A percentile compares a stretch with the other conserved stretches of the same genome.
phyloP scores from a whole-genome alignment of 1,140 invertebrate genomes.

The Psix sp. region DNA sequence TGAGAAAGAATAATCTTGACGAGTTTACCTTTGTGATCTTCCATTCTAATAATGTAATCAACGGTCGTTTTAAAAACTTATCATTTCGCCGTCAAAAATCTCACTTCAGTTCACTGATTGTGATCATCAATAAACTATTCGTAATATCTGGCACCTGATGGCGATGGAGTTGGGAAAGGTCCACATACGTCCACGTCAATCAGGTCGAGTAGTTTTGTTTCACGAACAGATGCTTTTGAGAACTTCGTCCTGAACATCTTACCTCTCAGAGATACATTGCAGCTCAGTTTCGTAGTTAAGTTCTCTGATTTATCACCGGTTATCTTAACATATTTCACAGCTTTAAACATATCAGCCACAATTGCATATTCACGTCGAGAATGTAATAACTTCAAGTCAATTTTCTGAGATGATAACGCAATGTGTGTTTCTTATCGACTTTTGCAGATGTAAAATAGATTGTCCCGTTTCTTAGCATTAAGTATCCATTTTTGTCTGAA shows the following conservation, averaged over 20 bases:
- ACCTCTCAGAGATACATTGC: conserved; percentile 9
- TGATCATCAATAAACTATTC: conserved; percentile 20
- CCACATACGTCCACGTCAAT: conserved; percentile 31
- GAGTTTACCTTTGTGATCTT: conserved; percentile 15
- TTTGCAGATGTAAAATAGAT: conserved; percentile 2
- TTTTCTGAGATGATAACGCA: conserved; percentile 13
- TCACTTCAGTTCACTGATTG: conserved; percentile 6
- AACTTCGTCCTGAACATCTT: conserved; percentile 14
- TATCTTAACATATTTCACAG: background rate
- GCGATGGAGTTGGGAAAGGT: conserved; percentile 6
- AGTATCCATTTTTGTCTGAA: conserved; percentile 27
- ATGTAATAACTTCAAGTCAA: conserved; percentile 3
- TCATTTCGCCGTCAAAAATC: conserved; percentile 9
- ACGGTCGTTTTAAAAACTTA: conserved; percentile 6
- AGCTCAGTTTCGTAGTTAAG: background rate
- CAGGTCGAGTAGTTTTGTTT: background rate
- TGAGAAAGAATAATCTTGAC: conserved; percentile 3
- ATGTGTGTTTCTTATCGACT: background rate
- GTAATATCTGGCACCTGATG: conserved; percentile 18
- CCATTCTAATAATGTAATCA: background rate
- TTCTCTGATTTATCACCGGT: background rate
- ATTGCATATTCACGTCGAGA: conserved; percentile 9
- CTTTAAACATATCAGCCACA: conserved; percentile 2
- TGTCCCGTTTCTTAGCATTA: background rate
- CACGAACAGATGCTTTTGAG: background rate